Evolutionary conservation across 2,113 vertebrate genomes (phyloP).

Genomic region (Channa argus): DNA sequence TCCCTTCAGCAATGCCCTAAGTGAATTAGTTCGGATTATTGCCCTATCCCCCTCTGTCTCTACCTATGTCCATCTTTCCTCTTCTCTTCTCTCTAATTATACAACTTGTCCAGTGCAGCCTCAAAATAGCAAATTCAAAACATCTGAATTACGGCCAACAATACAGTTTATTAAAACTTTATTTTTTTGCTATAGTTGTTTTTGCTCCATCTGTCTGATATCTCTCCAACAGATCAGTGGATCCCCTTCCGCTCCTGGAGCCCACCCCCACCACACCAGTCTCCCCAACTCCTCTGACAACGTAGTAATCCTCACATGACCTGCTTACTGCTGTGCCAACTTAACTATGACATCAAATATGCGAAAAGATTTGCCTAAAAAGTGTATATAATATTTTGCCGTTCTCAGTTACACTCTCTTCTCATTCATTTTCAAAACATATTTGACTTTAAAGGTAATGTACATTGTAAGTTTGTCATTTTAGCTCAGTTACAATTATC

Average conservation of each 20-base stretch:
- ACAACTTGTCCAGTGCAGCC: neutral
- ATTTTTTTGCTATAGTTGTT: neutral
- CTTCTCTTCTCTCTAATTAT: slow-evolving; percentile 13
- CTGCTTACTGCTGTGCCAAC: slow-evolving; percentile 66
- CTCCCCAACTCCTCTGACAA: slow-evolving; percentile 48
- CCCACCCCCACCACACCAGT: slow-evolving; percentile 16
- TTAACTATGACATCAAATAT: slow-evolving; percentile 31
- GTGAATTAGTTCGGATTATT: slow-evolving; percentile 89
- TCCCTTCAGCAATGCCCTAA: slow-evolving; percentile 85
- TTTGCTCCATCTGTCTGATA: neutral
- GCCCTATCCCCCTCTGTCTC: slow-evolving; percentile 69
- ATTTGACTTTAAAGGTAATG: neutral
- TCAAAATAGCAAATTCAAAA: neutral
- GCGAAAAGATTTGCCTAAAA: slow-evolving; percentile 15
- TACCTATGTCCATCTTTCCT: slow-evolving; percentile 35
- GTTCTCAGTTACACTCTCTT: neutral
- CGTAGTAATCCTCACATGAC: slow-evolving; percentile 77
- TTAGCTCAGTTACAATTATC: neutral
- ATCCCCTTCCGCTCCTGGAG: neutral
- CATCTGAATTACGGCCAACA: neutral
- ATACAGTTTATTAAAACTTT: slow-evolving; percentile 6
- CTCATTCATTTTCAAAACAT: neutral
- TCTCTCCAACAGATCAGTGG: slow-evolving; percentile 2
- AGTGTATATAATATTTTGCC: neutral
- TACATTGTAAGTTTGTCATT: neutral